Conservation (phyloP, 2,888 invertebrate genomes). For the Ormyrus thymus region DNA sequence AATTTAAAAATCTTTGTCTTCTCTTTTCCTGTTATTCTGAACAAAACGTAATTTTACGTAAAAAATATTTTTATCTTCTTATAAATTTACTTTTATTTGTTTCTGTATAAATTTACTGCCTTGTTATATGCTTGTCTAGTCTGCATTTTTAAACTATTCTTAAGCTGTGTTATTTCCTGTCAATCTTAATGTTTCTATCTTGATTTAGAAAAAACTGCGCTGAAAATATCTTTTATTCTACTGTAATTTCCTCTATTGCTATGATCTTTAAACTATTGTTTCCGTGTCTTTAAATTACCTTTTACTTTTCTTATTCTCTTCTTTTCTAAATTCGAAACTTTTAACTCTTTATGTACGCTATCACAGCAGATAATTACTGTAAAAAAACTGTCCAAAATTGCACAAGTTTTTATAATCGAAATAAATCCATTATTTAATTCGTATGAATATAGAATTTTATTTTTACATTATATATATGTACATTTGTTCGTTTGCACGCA, state of each 20-base stretch:
- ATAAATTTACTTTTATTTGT: conserved; percentile 36
- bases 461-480: conserved; percentile 15
- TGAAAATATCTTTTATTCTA: no score
- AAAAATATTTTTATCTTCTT: conserved; percentile 13
- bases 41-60: conserved; percentile 13
- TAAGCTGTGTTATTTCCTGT: conserved; percentile 49
- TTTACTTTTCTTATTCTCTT: conserved; percentile 11
- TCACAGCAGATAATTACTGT: conserved; percentile 59
- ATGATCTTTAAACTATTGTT: conserved; percentile 18
- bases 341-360: conserved; percentile 56
- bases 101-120: conserved; percentile 2
- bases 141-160: conserved; percentile 47
- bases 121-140: conserved; percentile 53
- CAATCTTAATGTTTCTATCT: conserved; percentile 28
- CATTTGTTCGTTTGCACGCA: conserved; percentile 23
- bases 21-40: conserved; percentile 16
- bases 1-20: conserved; percentile 12
- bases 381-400: conserved; percentile 11
- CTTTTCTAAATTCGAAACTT: conserved; percentile 23
- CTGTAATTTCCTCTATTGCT: neutral
- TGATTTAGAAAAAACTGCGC: neutral
- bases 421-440: neutral
- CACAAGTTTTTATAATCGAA: neutral
- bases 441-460: conserved; percentile 29
- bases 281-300: neutral